Evolutionary conservation across 2,113 vertebrate genomes (phyloP), one percentile per base, ranked within the genome.

Genomic region (Penelope pileata): DNA sequence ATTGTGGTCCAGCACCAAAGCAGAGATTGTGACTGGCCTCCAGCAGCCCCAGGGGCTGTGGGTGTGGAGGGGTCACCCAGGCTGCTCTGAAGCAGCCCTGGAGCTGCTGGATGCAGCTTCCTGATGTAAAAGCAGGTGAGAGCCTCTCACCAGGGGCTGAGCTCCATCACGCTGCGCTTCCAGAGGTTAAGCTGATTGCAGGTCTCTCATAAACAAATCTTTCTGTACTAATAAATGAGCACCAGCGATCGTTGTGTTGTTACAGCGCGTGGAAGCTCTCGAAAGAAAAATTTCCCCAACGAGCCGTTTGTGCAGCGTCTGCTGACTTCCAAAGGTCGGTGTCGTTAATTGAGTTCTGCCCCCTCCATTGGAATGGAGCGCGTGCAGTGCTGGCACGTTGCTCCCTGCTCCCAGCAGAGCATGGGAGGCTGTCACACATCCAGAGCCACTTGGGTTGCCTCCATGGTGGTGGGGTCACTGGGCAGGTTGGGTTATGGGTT

Each of bases 341-440:
- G 79, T 87, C 76, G 22, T 93, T 94, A 95, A 92, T 7, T 94
- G 86, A 83, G 77, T 91, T 91, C 83, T 63, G 80, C 63, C 72
- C 85, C 56, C 64, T 93, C 73, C 34, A 53, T 64, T 90, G 89
- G 90, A 68, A 66, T 12, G 19, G 60, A 58, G 79, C 1, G 40
- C 14, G 22, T 1, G 19, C 45, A 59, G 75, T 18, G 53, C 53
- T 54, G 30, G 54, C 30, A 56, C 53, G 11, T 30, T 19, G 54
- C 54, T 30, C 30, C 6, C 17, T 21, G 54, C 30, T 32, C 54
- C 18, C 32, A 30, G 54, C 54, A 26, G 76, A 30, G 62, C 26
- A 36, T 12, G 56, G 50, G 63, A 83, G 81, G 60, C 69, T 42
- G 27, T 2, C 12, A 79, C 69, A 21, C 45, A 29, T 66, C 66